These are phyloP conservation scores for Tipula unca DNA, from an alignment of 2,888 invertebrate genomes.

Conservation along the genomic window DNA sequence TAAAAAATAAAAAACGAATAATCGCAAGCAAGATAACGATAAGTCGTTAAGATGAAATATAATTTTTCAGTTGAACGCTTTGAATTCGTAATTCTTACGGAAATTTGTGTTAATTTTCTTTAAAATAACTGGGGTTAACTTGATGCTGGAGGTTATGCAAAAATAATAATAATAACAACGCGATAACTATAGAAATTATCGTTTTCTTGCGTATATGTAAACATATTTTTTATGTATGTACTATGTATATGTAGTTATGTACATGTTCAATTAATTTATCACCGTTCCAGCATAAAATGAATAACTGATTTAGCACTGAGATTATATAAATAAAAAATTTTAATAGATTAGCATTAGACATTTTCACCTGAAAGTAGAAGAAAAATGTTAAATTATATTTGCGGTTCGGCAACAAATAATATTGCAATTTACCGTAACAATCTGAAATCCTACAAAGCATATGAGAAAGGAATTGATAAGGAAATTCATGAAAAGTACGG, in stretches of 20 bases:
- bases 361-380: slow-evolving; percentile 28
- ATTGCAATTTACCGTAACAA: slow-evolving; percentile 32
- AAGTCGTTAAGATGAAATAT: too few species aligned
- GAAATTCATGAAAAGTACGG: slow-evolving; percentile 37
- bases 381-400: not conserved
- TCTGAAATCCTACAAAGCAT: slow-evolving; percentile 41
- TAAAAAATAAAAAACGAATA: too few species aligned
- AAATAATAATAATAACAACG: too few species aligned
- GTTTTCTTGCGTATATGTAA: too few species aligned
- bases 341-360: slow-evolving; percentile 37
- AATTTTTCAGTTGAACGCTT: too few species aligned
- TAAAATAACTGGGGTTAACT: too few species aligned
- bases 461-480: slow-evolving; percentile 38
- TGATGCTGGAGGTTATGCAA: too few species aligned
- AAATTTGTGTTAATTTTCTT: too few species aligned
- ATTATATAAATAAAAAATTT: slow-evolving; percentile 39
- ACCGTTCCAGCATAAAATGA: slow-evolving; percentile 38
- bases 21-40: too few species aligned
- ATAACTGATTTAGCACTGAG: slow-evolving; percentile 37
- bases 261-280: slow-evolving; percentile 38
- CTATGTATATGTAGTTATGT: not conserved
- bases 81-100: too few species aligned
- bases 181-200: too few species aligned
- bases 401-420: not conserved
- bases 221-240: not conserved